A percentile compares a stretch with the other conserved stretches of the same genome.
Evolutionary conservation across 2,113 vertebrate species (phyloP).

Genomic region (Embiotoca jacksoni): DNA sequence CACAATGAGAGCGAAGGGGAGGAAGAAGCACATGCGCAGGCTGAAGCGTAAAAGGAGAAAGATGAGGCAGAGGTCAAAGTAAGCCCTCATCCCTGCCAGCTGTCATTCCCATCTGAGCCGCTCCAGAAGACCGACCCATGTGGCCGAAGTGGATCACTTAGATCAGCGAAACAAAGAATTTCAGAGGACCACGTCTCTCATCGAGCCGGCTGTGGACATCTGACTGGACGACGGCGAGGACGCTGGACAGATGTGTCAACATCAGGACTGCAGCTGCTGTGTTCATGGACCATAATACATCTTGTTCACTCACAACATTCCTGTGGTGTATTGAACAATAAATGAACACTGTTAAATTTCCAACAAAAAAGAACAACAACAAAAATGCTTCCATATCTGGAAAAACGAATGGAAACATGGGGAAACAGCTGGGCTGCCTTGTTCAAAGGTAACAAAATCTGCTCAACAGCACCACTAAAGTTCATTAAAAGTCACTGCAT

Average conservation of each 20-base stretch:
- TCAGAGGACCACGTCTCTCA: no score
- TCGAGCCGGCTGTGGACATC: neutral
- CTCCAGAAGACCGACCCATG: slow-evolving; percentile 14
- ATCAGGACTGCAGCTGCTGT: slow-evolving; percentile 56
- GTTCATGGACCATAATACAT: slow-evolving; percentile 70
- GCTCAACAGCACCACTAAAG: no score
- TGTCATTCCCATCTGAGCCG: slow-evolving; percentile 50
- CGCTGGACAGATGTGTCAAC: slow-evolving; percentile 32
- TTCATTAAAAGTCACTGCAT: no score
- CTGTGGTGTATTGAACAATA: slow-evolving; percentile 73
- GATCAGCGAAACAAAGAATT: neutral
- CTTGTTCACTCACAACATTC: slow-evolving; percentile 50
- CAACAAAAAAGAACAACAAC: no score
- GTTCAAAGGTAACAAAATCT: no score
- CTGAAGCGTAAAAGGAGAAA: slow-evolving; percentile 98
- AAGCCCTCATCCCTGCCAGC: slow-evolving; percentile 72
- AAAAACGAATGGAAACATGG: no score
- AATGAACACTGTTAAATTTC: slow-evolving; percentile 56
- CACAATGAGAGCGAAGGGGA: no score
- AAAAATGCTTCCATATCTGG: no score
- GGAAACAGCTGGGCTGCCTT: no score
- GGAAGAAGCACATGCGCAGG: slow-evolving; percentile 67
- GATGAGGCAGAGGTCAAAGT: slow-evolving; percentile 98
- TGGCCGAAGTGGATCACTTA: neutral
- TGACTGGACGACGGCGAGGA: slow-evolving; percentile 41